These are phyloP conservation scores for Drosophila cyrtoloma DNA, from an alignment of 2,888 invertebrate species.

Conservation along the genomic window DNA sequence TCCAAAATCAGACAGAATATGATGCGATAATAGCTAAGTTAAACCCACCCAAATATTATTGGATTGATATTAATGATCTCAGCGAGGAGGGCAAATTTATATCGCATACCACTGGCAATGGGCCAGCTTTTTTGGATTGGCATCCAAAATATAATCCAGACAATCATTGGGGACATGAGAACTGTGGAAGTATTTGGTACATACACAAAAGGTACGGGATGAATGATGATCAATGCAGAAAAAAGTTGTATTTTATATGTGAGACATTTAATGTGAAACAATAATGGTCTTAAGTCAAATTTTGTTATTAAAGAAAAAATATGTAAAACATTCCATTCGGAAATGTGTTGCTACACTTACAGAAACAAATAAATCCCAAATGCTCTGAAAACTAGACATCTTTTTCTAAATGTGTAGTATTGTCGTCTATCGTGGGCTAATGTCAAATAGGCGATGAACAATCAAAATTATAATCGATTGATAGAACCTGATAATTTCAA, in stretches of 20 bases:
- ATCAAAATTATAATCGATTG: no score
- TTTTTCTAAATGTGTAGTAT: no score
- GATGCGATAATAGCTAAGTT: background rate
- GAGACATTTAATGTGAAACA: background rate
- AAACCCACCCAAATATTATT: accelerated
- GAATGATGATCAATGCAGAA: accelerated
- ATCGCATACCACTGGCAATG: background rate
- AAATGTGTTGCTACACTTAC: background rate
- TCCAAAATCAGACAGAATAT: background rate
- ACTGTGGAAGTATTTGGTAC: background rate
- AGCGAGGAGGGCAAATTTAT: background rate
- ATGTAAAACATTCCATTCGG: background rate
- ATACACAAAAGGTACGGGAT: accelerated
- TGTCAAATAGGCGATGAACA: no score
- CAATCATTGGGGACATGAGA: accelerated
- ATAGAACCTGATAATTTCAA: background rate
- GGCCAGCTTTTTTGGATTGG: background rate
- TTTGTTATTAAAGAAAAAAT: background rate
- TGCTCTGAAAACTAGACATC: background rate
- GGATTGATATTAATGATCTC: background rate
- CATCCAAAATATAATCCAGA: accelerated
- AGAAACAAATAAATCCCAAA: background rate
- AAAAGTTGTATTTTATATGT: background rate
- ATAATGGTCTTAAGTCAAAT: background rate
- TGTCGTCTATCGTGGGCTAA: no score